These are phyloP conservation scores for Axis porcinus DNA, from an alignment of 2,113 vertebrate genomes.

Conservation along the genomic window DNA sequence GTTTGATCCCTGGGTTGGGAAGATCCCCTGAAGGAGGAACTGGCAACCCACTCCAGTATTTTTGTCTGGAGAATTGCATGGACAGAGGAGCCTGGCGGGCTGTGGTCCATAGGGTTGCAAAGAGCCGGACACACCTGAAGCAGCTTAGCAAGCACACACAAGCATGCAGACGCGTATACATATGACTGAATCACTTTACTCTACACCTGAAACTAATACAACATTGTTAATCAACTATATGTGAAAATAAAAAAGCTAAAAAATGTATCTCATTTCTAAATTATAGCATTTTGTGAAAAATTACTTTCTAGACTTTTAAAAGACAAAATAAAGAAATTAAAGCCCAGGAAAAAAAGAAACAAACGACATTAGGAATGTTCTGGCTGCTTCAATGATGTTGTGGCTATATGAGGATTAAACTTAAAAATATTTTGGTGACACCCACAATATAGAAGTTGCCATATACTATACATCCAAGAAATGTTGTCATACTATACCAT, in stretches of 20 bases:
- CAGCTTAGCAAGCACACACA: not conserved
- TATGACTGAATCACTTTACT: not conserved
- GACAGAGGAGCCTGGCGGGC: not conserved
- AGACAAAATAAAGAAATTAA: not conserved
- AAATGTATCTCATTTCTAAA: not conserved
- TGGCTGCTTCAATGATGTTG: not conserved
- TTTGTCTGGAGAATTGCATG: not conserved
- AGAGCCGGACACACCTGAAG: not conserved
- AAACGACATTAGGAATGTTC: rapidly evolving
- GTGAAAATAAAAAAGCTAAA: not conserved
- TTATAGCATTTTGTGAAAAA: not conserved
- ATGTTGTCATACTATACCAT: not conserved
- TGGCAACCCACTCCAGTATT: not conserved
- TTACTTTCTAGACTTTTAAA: not conserved
- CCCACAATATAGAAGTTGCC: not conserved
- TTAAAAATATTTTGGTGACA: not conserved
- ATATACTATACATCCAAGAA: not conserved
- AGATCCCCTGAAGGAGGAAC: not conserved
- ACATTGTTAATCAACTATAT: not conserved
- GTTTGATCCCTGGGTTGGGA: not conserved
- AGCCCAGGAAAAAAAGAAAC: not conserved
- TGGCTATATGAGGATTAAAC: not conserved
- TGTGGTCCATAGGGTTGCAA: not conserved
- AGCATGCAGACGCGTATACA: not conserved
- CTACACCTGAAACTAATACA: not conserved